Evolutionary conservation across 2,113 vertebrate genomes (phyloP).

Genomic region (Cyanocitta stelleri): DNA sequence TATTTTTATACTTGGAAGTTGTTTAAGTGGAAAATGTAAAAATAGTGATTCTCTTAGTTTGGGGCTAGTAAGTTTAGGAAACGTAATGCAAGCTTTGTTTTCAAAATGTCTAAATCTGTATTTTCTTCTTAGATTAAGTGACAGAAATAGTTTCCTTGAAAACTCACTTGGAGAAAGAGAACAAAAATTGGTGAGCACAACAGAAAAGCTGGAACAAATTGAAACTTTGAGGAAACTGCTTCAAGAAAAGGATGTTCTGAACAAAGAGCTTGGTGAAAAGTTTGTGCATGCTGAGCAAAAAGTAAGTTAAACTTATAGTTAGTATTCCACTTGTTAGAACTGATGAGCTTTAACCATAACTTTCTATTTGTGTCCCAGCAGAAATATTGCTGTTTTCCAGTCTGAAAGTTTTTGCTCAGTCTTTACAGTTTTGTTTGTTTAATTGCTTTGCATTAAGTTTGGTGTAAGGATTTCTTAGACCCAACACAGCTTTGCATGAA

Average conservation of each 20-base stretch:
- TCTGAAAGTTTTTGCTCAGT: not conserved
- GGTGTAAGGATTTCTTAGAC: not conserved
- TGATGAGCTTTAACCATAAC: not conserved
- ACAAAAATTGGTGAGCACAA: constrained; percentile 68
- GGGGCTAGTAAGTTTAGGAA: not conserved
- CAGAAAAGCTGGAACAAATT: constrained; percentile 77
- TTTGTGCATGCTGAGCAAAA: constrained; percentile 75
- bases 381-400: not conserved
- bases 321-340: not conserved
- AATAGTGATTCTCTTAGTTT: not conserved
- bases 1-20: not conserved
- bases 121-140: constrained; percentile 71
- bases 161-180: constrained; percentile 86
- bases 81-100: not conserved
- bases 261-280: constrained; percentile 75
- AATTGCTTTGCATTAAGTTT: not conserved
- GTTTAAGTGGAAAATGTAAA: not conserved
- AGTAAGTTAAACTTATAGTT: constrained; percentile 51
- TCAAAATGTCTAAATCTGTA: not conserved
- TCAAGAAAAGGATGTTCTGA: constrained; percentile 72
- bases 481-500: not conserved
- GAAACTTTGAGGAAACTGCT: constrained; percentile 70
- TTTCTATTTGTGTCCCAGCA: not conserved
- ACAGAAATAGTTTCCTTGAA: constrained; percentile 82
- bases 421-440: not conserved